These are phyloP conservation scores for Watsonalla binaria DNA, from an alignment of 2,888 invertebrate genomes.

Conservation along the genomic window DNA sequence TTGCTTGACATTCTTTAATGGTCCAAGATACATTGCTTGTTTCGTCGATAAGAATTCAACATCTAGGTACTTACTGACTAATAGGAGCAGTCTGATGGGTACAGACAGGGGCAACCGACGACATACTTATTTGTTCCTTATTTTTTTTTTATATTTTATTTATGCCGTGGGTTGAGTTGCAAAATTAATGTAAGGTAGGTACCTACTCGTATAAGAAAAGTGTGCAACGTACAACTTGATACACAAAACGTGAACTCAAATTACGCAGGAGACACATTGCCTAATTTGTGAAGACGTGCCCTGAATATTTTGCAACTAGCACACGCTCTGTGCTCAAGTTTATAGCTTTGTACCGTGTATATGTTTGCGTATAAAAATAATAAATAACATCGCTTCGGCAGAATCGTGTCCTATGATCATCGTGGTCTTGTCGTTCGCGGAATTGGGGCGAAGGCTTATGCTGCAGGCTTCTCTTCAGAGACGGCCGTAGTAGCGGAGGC, in stretches of 20 bases:
- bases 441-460: slow-evolving; percentile 52
- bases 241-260: slow-evolving; percentile 72
- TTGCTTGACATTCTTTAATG: slow-evolving; percentile 62
- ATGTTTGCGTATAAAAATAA: slow-evolving; percentile 71
- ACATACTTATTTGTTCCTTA: slow-evolving; percentile 44
- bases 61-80: slow-evolving; percentile 49
- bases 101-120: slow-evolving; percentile 54
- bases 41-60: slow-evolving; percentile 53
- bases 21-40: slow-evolving; percentile 60
- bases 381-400: slow-evolving; percentile 67
- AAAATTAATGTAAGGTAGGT: slow-evolving; percentile 43
- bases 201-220: slow-evolving; percentile 51
- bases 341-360: slow-evolving; percentile 69
- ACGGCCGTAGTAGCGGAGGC: slow-evolving; percentile 84
- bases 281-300: slow-evolving; percentile 25
- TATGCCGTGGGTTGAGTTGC: slow-evolving; percentile 54
- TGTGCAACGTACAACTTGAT: slow-evolving; percentile 72
- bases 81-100: slow-evolving; percentile 69
- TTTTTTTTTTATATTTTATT: slow-evolving; percentile 51
- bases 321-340: slow-evolving; percentile 66
- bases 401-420: slow-evolving; percentile 45
- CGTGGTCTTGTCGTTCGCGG: slow-evolving; percentile 18
- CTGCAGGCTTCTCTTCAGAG: slow-evolving; percentile 82
- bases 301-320: slow-evolving; percentile 65
- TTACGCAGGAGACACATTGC: slow-evolving; percentile 48